Percentiles rank a stretch among this genome's conserved stretches.
These are phyloP conservation scores for Proctacanthus coquilletti DNA, from an alignment of 1,140 invertebrate genomes.

Conservation along the genomic window DNA sequence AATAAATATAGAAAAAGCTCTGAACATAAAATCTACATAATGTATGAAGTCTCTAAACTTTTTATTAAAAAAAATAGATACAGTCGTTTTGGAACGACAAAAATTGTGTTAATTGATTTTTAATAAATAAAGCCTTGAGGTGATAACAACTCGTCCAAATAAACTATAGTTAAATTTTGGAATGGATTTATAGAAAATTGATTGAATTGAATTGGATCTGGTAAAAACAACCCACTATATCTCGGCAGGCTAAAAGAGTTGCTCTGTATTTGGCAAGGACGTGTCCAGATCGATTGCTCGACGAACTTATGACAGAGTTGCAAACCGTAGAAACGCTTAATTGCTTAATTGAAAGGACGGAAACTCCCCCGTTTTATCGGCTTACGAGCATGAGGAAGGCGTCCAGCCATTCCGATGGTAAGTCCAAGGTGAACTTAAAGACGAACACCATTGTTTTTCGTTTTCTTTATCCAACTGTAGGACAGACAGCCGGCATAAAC, in stretches of 20 bases:
- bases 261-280: conserved; percentile 82
- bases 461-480: conserved; percentile 8
- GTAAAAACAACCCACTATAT: too few relatives aligned
- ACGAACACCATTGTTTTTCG: not conserved
- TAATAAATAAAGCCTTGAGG: too few relatives aligned
- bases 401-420: conserved; percentile 65
- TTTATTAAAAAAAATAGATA: too few relatives aligned
- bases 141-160: too few relatives aligned
- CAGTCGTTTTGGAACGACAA: too few relatives aligned
- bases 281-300: conserved; percentile 76
- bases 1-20: too few relatives aligned
- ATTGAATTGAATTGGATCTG: too few relatives aligned
- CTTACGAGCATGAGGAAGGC: conserved; percentile 80
- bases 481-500: conserved; percentile 28
- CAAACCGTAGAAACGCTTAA: conserved; percentile 92
- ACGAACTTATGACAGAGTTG: conserved; percentile 93
- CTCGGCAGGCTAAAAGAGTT: conserved; percentile 94
- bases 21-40: too few relatives aligned
- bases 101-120: too few relatives aligned
- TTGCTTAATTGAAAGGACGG: conserved; percentile 86
- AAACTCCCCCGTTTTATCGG: conserved; percentile 94
- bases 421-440: conserved; percentile 9
- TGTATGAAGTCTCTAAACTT: too few relatives aligned
- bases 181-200: too few relatives aligned
- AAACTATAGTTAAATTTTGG: too few relatives aligned